Evolutionary conservation across 2,113 vertebrate genomes (phyloP).

Genomic region (Protomyctophum bolini): DNA sequence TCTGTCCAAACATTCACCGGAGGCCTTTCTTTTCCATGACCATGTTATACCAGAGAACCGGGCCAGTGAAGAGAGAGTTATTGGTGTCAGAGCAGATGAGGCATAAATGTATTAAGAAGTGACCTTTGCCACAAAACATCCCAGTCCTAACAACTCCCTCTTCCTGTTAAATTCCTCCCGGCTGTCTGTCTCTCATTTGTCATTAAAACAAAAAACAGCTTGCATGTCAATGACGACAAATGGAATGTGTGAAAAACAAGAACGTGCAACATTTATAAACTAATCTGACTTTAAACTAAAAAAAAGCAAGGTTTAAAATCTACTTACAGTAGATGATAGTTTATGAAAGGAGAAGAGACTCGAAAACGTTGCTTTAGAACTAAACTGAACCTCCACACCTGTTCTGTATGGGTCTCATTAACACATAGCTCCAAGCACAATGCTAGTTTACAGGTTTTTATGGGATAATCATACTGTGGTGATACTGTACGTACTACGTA

Average conservation of each 20-base stretch:
- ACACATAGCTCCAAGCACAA: conserved; percentile 39
- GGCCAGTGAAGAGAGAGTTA: conserved; percentile 15
- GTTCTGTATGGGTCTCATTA: conserved; percentile 43
- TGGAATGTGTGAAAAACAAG: no score
- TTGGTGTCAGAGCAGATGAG: conserved; percentile 23
- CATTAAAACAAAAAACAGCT: no score
- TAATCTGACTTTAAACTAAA: no score
- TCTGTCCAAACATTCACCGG: conserved; percentile 48
- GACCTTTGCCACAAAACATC: conserved; percentile 48
- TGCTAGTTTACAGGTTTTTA: conserved; percentile 27
- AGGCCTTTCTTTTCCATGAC: conserved; percentile 40
- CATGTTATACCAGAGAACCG: conserved; percentile 29
- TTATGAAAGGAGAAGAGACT: no score
- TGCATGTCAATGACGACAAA: no score
- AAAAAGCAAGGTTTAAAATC: not conserved
- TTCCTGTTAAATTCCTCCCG: conserved; percentile 55
- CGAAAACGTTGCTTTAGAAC: no score
- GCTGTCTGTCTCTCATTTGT: conserved; percentile 47
- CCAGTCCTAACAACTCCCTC: conserved; percentile 35
- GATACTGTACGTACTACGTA: not conserved
- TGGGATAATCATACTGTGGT: conserved; percentile 8
- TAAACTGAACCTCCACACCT: conserved; percentile 27
- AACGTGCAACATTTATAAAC: no score
- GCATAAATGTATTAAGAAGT: conserved; percentile 28
- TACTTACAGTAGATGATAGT: not conserved